phyloP scores from a whole-genome alignment of 2,888 invertebrate species.

The Leptopilina drosophilae region DNA sequence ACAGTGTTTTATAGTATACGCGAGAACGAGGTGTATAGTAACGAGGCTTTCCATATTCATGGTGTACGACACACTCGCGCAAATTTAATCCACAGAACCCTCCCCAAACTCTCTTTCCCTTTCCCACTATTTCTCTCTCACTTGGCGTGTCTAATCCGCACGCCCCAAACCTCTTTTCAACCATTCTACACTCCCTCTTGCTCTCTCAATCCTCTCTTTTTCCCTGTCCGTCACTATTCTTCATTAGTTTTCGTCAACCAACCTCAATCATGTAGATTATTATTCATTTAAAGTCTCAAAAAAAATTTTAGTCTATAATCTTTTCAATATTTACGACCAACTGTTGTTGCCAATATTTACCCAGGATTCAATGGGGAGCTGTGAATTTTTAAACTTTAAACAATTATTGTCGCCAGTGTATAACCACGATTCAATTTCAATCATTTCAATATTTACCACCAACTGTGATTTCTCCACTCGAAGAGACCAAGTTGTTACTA shows the following conservation, averaged over 20 bases:
- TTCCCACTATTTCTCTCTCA: slow-evolving; percentile 42
- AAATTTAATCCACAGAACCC: slow-evolving; percentile 71
- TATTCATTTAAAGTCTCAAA: slow-evolving; percentile 39
- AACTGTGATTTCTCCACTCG: too few species aligned
- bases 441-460: too few species aligned
- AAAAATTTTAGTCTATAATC: background rate
- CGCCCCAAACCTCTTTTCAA: slow-evolving; percentile 39
- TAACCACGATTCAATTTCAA: too few species aligned
- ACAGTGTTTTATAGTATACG: slow-evolving; percentile 56
- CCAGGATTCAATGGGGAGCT: too few species aligned
- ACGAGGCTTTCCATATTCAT: slow-evolving; percentile 76
- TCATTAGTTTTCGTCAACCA: slow-evolving; percentile 22
- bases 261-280: background rate
- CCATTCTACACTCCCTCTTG: slow-evolving; percentile 24
- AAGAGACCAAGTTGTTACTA: too few species aligned
- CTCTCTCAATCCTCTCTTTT: slow-evolving; percentile 3
- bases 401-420: too few species aligned
- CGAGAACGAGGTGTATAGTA: slow-evolving; percentile 69
- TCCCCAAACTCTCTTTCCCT: slow-evolving; percentile 50
- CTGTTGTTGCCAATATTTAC: too few species aligned
- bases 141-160: slow-evolving; percentile 33
- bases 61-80: slow-evolving; percentile 69
- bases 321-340: too few species aligned
- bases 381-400: too few species aligned
- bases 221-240: slow-evolving; percentile 30